phyloP scores from a whole-genome alignment of 2,113 vertebrate species.

The Micronycteris hirsuta region DNA sequence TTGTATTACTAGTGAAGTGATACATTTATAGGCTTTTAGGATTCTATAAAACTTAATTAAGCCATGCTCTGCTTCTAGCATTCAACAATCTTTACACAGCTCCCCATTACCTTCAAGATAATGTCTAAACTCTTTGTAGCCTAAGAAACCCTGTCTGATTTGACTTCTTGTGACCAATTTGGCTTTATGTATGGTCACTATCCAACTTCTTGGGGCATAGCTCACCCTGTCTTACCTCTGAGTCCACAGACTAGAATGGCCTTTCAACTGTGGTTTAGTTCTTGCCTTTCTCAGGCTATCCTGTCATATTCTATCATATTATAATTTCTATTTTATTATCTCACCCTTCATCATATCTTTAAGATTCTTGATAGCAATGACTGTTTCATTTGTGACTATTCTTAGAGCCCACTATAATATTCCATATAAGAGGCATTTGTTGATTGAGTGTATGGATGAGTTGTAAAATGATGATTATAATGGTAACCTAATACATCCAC shows the following conservation, averaged over 20 bases:
- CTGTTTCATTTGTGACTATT: neutral
- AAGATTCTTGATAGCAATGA: neutral
- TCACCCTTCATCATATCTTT: neutral
- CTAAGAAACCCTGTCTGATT: neutral
- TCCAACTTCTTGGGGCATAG: neutral
- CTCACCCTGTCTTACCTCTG: neutral
- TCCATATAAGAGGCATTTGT: neutral
- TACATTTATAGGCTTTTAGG: neutral
- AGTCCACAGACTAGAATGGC: neutral
- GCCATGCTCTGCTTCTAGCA: neutral
- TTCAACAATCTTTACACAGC: neutral
- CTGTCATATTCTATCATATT: neutral
- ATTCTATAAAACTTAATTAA: neutral
- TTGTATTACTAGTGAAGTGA: neutral
- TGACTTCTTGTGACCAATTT: neutral
- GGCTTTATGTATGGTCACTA: neutral
- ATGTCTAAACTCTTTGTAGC: neutral
- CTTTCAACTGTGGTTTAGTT: neutral
- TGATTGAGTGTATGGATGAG: neutral
- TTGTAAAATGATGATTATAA: slow-evolving; percentile 1
- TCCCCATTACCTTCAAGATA: neutral
- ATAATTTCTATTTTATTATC: neutral
- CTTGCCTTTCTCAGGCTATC: neutral
- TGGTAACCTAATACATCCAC: neutral
- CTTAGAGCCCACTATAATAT: neutral